phyloP scores from a whole-genome alignment of 2,888 invertebrate species.

The Philereme transversata region DNA sequence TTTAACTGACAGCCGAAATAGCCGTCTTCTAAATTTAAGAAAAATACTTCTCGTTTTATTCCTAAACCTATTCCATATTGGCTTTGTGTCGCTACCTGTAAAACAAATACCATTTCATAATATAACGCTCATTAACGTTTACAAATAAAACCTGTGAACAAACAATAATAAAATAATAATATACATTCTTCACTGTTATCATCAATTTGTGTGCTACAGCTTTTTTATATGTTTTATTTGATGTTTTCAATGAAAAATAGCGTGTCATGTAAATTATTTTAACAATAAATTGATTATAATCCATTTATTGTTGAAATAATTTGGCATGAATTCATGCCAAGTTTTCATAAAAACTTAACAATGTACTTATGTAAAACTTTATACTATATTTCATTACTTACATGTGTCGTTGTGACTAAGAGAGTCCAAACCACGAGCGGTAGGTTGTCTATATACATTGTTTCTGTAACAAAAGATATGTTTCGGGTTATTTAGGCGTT shows the following conservation, averaged over 20 bases:
- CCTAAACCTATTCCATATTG: conserved; percentile 91
- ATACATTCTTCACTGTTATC: no score
- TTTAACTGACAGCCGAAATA: conserved; percentile 99
- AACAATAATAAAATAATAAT: background rate
- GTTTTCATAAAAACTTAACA: background rate
- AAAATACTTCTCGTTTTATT: conserved; percentile 96
- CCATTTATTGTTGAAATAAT: no score
- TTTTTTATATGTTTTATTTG: no score
- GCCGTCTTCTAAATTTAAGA: conserved; percentile 98
- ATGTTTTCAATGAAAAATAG: no score
- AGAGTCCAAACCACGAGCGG: conserved; percentile 96
- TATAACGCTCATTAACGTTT: background rate
- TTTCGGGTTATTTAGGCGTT: no score
- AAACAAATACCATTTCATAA: conserved; percentile 46
- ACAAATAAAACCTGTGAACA: background rate
- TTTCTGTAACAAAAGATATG: conserved; percentile 89
- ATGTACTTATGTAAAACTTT: conserved; percentile 16
- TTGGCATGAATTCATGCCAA: no score
- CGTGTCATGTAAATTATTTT: no score
- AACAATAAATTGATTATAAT: no score
- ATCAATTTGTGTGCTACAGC: no score
- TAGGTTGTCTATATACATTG: conserved; percentile 94
- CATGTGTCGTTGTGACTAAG: conserved; percentile 91
- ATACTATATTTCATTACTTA: conserved; percentile 80
- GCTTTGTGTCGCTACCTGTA: conserved; percentile 90